Evolutionary conservation across 2,888 invertebrate species (phyloP).

Genomic region (Agonopterix alstromeriana): DNA sequence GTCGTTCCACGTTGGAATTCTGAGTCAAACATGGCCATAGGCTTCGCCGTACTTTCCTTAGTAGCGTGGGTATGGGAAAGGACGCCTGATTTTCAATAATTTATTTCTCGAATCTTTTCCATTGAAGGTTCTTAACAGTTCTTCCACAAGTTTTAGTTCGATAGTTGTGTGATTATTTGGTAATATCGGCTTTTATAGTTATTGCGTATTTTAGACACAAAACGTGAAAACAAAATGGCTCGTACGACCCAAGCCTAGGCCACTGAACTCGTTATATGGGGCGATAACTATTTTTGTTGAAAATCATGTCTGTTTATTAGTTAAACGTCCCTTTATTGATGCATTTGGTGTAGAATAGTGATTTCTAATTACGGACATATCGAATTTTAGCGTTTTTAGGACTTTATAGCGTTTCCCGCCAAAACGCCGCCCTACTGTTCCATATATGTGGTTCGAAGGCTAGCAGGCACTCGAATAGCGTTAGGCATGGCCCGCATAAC

Average conservation of each 20-base stretch:
- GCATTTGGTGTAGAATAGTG: constrained; percentile 18
- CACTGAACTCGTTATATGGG: constrained; percentile 72
- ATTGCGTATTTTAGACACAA: constrained; percentile 74
- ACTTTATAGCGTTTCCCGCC: constrained; percentile 67
- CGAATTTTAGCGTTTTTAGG: constrained; percentile 15
- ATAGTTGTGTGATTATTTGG: constrained; percentile 60
- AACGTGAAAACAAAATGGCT: constrained; percentile 77
- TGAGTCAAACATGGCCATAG: constrained; percentile 74
- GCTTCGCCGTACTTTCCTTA: constrained; percentile 69
- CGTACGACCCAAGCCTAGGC: constrained; percentile 71
- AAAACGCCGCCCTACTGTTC: constrained; percentile 65
- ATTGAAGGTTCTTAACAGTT: constrained; percentile 60
- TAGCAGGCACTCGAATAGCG: constrained; percentile 26
- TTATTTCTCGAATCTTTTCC: constrained; percentile 73
- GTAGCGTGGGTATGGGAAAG: constrained; percentile 70
- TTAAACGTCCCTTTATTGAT: constrained; percentile 18
- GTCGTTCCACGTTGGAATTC: constrained; percentile 74
- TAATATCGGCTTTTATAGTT: constrained; percentile 61
- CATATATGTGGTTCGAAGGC: constrained; percentile 38
- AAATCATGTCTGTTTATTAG: constrained; percentile 21
- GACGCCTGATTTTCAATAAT: constrained; percentile 71
- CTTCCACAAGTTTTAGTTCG: constrained; percentile 67
- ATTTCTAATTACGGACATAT: constrained; percentile 11
- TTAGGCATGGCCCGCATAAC: constrained; percentile 41
- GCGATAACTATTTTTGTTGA: constrained; percentile 55